Percentiles rank a stretch among this genome's conserved stretches.
Evolutionary conservation across 2,797 vertebrate genomes (phyloP).

Genomic region (Alfaro cultratus): DNA sequence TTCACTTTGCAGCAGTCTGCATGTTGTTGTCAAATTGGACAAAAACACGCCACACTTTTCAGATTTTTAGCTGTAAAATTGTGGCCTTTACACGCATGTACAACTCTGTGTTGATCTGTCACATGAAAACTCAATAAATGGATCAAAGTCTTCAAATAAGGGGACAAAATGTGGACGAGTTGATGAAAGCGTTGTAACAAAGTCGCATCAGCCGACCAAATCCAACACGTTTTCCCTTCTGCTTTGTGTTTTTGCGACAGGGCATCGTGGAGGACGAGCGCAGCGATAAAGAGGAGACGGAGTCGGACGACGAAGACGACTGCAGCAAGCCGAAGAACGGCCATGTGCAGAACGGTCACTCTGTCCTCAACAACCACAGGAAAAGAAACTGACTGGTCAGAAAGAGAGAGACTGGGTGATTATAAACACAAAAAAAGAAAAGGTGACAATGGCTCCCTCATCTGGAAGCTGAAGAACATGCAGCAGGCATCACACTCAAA

Average conservation of each 20-base stretch:
- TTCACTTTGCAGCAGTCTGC: neutral
- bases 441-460: constrained; percentile 14
- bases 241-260: constrained; percentile 25
- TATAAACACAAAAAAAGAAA: neutral
- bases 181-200: neutral
- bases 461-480: constrained; percentile 61
- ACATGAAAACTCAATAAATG: neutral
- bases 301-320: constrained; percentile 69
- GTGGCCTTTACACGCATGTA: neutral
- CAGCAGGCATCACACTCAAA: constrained; percentile 32
- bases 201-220: neutral
- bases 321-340: constrained; percentile 81
- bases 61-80: neutral
- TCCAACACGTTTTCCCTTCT: neutral
- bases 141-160: neutral
- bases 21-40: neutral
- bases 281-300: constrained; percentile 91
- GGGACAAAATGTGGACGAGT: neutral
- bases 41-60: neutral
- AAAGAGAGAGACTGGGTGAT: neutral
- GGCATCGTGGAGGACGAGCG: constrained; percentile 91
- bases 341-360: constrained; percentile 87
- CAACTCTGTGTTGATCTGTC: neutral
- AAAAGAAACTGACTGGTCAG: constrained; percentile 85
- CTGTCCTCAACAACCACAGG: constrained; percentile 84